Evolutionary conservation across 2,888 invertebrate species (phyloP), one percentile per base, ranked within the genome.

Genomic region (Drosophila mulleri): DNA sequence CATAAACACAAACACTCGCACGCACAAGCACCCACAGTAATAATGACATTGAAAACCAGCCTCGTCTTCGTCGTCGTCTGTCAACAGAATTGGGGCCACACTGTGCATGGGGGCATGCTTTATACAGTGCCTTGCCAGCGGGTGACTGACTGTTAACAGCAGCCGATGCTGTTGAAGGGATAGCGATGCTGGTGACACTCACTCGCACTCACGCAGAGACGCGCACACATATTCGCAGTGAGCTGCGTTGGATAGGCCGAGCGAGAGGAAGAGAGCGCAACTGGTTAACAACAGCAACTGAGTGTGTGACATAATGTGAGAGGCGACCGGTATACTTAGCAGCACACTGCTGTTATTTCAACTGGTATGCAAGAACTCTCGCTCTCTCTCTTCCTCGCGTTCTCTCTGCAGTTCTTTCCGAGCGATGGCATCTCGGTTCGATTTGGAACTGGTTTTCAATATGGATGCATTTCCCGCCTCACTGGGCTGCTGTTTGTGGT

Each of bases 11-110:
- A 16, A n/a, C 44, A 56, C 37, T 47, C 53, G 44, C 41, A 18
- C 48, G 23, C 48, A 66, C 70, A 62, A 63, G 57, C 57, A 59
- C 48, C 45, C 63, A 67, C 64, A 67, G 67, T 74, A 76, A 82
- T 80, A 76, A 87, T 89, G 83, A 84, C 89, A 89, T 84, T 84
- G 83, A 84, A 84, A 87, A 83, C 73, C 54, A 65, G 70, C 57
- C 48, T 63, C 67, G 62, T 60, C 60, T 67, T 63, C 50, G 78
- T 60, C 63, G 70, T 75, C 78, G 48, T 32, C 48, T 83, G 86
- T 88, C 86, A 88, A 82, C 88, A 85, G 74, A 64, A 74, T 82
- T 67, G 75, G 72, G 79, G 75, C 71, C 69, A 75, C 70, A 50
- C 60, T 56, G 54, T 59, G 62, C 47, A 61, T 63, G 64, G 60